Base-by-base conservation (phyloP, 35 echinoderm and acorn worm genomes). In the Nesometra sesokonis region DNA sequence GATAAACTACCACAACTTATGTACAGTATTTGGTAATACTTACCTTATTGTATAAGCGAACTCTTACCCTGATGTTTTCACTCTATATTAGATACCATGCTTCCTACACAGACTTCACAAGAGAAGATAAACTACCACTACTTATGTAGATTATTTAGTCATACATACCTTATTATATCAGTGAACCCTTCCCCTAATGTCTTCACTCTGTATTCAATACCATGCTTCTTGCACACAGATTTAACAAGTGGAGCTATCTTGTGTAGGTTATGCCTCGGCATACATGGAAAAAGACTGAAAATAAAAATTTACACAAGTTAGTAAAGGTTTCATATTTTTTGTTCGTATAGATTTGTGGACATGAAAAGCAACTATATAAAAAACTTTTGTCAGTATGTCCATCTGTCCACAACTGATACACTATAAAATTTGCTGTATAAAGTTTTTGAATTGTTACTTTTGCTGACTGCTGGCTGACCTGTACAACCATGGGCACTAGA, bases 251-350 rank as follows among this genome's bases (percentile, higher is more conserved):
- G 94, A 17, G 88, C 46, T 5, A 93, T 91, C 17, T 84, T 89
- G 57, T 91, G 77, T 19, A 93, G 87, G 81, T 93, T 93, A 84
- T 97, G 94, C 32, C 94, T 77, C 19, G 94, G 94, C 94, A 97
- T 97, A 30, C 91, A 93, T 3, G 94, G 94, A 37, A 97, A 97
- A 46, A 97, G 40, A 77, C 94, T 97, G 84, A 0, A 82, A 85
- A 34, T 5, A 32, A 30, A 36, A 77, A 32, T 0, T 52, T 32
- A 67, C 38, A 43, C 4, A 7, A 7, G 38, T 43, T 43, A 7
- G 38, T 43, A 11, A 82, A 17, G 31, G 31, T 11, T 82, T 32
- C 11, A 31, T 33, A 37, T 33, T 32, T 82, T 31, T 17, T 29
- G 13, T 80, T 31, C 13, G 9, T 11, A 67, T n/a, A 15, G n/a